Conservation (phyloP, 2,797 vertebrate species). For the Acipenser oxyrinchus region DNA sequence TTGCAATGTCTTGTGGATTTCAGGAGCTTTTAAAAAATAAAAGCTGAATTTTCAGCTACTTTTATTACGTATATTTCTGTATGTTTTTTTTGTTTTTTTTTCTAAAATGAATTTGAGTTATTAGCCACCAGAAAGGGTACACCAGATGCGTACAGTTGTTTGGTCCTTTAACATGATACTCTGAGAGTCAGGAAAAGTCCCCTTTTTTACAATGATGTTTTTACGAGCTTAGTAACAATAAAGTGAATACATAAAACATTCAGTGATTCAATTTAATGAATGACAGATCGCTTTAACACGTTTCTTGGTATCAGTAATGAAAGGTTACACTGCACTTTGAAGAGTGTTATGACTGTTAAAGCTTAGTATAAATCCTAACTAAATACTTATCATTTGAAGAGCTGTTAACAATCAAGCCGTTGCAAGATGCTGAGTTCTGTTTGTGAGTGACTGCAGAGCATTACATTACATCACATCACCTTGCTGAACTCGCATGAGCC, state of each 20-base stretch:
- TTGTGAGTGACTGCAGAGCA: slow-evolving; percentile 53
- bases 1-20: too few relatives aligned
- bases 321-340: slow-evolving; percentile 74
- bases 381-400: slow-evolving; percentile 74
- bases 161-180: slow-evolving; percentile 62
- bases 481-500: too few relatives aligned
- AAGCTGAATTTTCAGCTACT: too few relatives aligned
- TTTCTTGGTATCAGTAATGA: slow-evolving; percentile 63
- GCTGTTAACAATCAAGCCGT: slow-evolving; percentile 63
- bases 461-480: slow-evolving; percentile 1
- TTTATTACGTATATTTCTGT: too few relatives aligned
- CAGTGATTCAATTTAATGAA: slow-evolving; percentile 74
- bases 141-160: slow-evolving; percentile 38
- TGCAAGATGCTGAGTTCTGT: slow-evolving; percentile 54
- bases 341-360: slow-evolving; percentile 65
- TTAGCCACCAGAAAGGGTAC: slow-evolving; percentile 22
- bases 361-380: slow-evolving; percentile 67
- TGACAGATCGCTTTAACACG: slow-evolving; percentile 63
- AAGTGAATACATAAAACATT: slow-evolving; percentile 68
- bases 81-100: too few relatives aligned
- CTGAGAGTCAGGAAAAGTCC: slow-evolving; percentile 46
- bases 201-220: slow-evolving; percentile 57
- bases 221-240: slow-evolving; percentile 66
- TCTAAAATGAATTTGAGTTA: too few relatives aligned
- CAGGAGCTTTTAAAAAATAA: too few relatives aligned